Percentiles rank a stretch among this genome's conserved stretches.
These are phyloP conservation scores for Laticauda colubrina DNA, from an alignment of 2,113 vertebrate genomes.

Conservation along the genomic window DNA sequence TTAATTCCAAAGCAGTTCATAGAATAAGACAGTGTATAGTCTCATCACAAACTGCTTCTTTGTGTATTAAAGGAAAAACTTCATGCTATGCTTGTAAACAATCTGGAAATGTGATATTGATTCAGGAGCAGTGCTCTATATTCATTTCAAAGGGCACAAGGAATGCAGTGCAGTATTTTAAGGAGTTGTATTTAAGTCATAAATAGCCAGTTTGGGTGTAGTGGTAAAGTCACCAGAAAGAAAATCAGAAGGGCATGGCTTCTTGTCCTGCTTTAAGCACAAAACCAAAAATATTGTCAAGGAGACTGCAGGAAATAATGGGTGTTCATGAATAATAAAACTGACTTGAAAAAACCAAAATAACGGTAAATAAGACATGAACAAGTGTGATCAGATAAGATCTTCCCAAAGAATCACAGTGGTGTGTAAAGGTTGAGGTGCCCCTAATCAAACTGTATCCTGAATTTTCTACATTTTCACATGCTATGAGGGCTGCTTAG, in stretches of 20 bases:
- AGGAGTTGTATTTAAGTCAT: not conserved
- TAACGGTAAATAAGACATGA: not conserved
- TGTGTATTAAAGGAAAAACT: not conserved
- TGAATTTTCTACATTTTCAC: not conserved
- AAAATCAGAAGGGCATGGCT: not conserved
- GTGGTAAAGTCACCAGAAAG: not conserved
- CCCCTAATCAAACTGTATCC: not conserved
- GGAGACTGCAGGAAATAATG: not conserved
- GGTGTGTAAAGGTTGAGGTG: not conserved
- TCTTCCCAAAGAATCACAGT: not conserved
- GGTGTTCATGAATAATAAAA: not conserved
- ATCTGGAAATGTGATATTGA: not conserved
- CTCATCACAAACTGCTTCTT: not conserved
- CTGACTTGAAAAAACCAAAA: not conserved
- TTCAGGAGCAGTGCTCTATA: not conserved
- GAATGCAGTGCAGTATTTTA: not conserved
- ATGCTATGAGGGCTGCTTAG: not conserved
- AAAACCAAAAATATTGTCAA: not conserved
- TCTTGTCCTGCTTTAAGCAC: not conserved
- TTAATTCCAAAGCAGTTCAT: not conserved
- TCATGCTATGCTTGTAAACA: not conserved
- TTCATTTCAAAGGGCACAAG: not conserved
- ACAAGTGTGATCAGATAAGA: not conserved
- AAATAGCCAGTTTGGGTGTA: not conserved
- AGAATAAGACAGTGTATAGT: not conserved